phyloP scores from a whole-genome alignment of 2,888 invertebrate species.

The Drosophila formosana region DNA sequence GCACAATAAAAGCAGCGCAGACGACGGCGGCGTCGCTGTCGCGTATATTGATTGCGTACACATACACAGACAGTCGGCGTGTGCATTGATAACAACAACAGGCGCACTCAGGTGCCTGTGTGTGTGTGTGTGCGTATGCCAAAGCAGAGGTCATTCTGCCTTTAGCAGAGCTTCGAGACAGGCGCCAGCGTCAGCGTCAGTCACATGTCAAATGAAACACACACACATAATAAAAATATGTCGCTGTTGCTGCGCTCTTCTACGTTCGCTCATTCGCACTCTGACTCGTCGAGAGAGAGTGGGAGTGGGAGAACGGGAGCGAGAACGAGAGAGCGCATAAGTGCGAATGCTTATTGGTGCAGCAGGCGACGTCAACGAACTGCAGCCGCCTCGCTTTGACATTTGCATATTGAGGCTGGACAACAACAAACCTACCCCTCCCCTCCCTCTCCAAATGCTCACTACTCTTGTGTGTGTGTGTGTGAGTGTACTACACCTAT shows the following conservation, averaged over 20 bases:
- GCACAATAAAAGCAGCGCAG: slow-evolving; percentile 10
- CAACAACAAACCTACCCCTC: slow-evolving; percentile 7
- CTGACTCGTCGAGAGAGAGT: background rate
- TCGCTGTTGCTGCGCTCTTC: background rate
- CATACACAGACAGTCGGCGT: slow-evolving; percentile 5
- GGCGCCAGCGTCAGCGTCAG: slow-evolving; percentile 38
- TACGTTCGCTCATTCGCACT: background rate
- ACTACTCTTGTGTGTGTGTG: background rate
- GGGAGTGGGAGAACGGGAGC: too few relatives aligned
- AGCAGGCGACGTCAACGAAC: slow-evolving; percentile 54
- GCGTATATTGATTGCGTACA: slow-evolving; percentile 28
- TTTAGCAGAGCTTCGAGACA: slow-evolving; percentile 21
- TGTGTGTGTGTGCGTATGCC: slow-evolving; percentile 4
- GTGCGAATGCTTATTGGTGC: slow-evolving; percentile 43
- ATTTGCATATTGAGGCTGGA: slow-evolving; percentile 42
- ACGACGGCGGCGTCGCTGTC: slow-evolving; percentile 7
- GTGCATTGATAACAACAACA: slow-evolving; percentile 49
- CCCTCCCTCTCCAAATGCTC: background rate
- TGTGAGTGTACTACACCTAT: background rate
- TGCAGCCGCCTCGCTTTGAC: slow-evolving; percentile 38
- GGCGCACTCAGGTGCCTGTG: slow-evolving; percentile 25
- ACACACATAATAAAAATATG: slow-evolving; percentile 20
- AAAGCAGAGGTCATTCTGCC: slow-evolving; percentile 50
- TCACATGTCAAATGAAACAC: slow-evolving; percentile 40
- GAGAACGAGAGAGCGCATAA: slow-evolving; percentile 2